These are phyloP conservation scores for Solenodon paradoxus DNA, from an alignment of 2,113 vertebrate species.

Conservation along the genomic window DNA sequence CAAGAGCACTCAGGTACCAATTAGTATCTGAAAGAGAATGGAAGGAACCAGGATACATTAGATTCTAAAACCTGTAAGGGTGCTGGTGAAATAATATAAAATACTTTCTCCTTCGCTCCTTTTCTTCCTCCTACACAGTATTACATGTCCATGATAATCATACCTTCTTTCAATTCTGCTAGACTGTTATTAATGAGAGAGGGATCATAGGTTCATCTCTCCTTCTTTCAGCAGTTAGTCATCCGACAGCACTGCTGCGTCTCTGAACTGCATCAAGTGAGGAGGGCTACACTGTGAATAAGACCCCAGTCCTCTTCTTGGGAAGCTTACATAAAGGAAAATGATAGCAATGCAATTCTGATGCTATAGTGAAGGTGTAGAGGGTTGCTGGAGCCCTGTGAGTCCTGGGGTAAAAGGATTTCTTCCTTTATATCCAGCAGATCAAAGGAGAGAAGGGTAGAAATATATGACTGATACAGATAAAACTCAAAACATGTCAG, in stretches of 20 bases:
- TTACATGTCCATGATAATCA: neutral
- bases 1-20: neutral
- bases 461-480: neutral
- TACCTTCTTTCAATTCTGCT: neutral
- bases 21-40: neutral
- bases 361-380: neutral
- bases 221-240: neutral
- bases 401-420: neutral
- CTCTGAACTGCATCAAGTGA: neutral
- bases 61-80: neutral
- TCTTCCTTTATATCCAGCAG: neutral
- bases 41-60: neutral
- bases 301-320: neutral
- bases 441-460: neutral
- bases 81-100: neutral
- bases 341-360: fast-evolving
- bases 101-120: neutral
- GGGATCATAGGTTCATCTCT: neutral
- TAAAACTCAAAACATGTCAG: neutral
- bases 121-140: neutral
- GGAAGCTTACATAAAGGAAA: neutral
- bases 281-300: neutral
- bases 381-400: neutral
- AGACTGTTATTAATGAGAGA: neutral
- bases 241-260: neutral